Percentiles rank a stretch among this genome's conserved stretches.
Evolutionary conservation across 2,888 invertebrate species (phyloP).

Genomic region (Steinernema scapterisci): DNA sequence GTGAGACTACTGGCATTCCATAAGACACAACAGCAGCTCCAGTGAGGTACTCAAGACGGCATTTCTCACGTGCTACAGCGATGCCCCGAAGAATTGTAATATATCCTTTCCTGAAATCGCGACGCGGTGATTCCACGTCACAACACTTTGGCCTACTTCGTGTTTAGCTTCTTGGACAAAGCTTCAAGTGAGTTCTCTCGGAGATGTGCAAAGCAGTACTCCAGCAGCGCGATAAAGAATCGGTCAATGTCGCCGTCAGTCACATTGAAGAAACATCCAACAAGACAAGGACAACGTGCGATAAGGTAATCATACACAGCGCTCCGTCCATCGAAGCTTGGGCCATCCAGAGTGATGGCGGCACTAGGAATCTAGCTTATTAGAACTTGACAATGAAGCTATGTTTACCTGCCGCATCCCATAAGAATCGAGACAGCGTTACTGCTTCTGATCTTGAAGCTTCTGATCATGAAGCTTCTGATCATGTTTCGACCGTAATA

Average conservation of each 20-base stretch:
- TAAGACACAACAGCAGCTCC: slow-evolving; percentile 62
- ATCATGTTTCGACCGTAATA: slow-evolving; percentile 52
- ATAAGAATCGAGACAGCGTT: slow-evolving; percentile 58
- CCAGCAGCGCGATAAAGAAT: slow-evolving; percentile 54
- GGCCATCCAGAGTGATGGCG: slow-evolving; percentile 52
- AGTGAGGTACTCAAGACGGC: slow-evolving; percentile 56
- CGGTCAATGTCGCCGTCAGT: slow-evolving; percentile 65
- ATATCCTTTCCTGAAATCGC: neutral
- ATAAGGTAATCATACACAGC: slow-evolving; percentile 55
- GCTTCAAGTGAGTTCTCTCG: neutral
- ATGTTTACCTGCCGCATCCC: slow-evolving; percentile 58
- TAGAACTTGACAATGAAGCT: neutral
- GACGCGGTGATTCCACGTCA: too few relatives aligned
- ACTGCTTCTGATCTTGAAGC: slow-evolving; percentile 51
- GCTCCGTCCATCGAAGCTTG: slow-evolving; percentile 55
- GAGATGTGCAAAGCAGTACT: slow-evolving; percentile 39
- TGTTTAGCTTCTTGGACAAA: neutral
- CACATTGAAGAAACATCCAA: slow-evolving; percentile 64
- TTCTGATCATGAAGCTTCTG: too few relatives aligned
- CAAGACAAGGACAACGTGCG: slow-evolving; percentile 56
- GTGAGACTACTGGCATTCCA: slow-evolving; percentile 52
- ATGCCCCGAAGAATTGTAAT: slow-evolving; percentile 40
- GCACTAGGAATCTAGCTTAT: slow-evolving; percentile 40
- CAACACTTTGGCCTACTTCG: neutral
- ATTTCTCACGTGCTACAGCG: slow-evolving; percentile 44